These are phyloP conservation scores for Callipepla squamata DNA, from an alignment of 2,113 vertebrate species.

Conservation along the genomic window DNA sequence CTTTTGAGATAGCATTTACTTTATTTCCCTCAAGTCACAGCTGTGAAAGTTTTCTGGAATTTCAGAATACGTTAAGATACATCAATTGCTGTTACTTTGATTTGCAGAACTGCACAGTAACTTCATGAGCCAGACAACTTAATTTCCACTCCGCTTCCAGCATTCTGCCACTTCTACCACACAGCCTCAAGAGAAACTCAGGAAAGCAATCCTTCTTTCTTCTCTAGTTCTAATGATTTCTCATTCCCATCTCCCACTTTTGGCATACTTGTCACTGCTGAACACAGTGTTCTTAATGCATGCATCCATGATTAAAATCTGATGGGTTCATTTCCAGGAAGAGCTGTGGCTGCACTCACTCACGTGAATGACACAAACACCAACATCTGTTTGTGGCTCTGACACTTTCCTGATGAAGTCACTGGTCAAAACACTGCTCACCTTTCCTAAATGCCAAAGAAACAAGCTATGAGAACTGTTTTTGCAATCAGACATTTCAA, in stretches of 20 bases:
- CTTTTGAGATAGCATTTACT: constrained; percentile 27
- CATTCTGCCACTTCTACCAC: not conserved
- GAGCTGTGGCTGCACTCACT: not conserved
- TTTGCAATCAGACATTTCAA: not conserved
- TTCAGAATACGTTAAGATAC: not conserved
- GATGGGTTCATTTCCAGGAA: not conserved
- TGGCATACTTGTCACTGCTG: not conserved
- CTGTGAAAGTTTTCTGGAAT: constrained; percentile 24
- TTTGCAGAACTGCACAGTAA: not conserved
- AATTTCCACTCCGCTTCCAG: not conserved
- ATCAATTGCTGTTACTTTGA: not conserved
- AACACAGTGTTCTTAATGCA: not conserved
- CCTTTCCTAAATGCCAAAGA: not conserved
- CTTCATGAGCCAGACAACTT: not conserved
- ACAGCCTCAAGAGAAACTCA: not conserved
- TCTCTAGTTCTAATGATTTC: not conserved
- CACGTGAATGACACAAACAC: not conserved
- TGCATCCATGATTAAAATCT: not conserved
- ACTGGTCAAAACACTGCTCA: not conserved
- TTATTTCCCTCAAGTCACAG: constrained; percentile 10
- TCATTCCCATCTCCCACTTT: not conserved
- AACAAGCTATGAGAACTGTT: not conserved
- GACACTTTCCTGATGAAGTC: not conserved
- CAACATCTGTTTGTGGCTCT: not conserved
- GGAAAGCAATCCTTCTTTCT: not conserved